Evolutionary conservation across 2,888 invertebrate species (phyloP).

Genomic region (Eurytoma adleriae): DNA sequence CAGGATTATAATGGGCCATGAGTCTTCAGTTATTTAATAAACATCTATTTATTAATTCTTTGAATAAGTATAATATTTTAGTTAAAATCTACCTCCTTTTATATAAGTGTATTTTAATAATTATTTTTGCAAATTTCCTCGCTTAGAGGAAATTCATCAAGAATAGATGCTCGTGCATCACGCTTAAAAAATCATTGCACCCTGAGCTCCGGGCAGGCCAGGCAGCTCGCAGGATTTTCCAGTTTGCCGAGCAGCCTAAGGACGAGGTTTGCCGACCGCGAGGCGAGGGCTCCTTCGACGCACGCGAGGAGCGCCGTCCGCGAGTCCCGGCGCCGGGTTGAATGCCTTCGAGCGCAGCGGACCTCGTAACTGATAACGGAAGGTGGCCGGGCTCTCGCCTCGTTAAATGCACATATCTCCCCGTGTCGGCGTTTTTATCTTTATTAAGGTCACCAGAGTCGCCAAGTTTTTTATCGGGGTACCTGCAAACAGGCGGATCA

Average conservation of each 20-base stretch:
- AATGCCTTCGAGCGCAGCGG: constrained; percentile 72
- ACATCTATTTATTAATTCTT: too few relatives aligned
- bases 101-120: too few relatives aligned
- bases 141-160: too few relatives aligned
- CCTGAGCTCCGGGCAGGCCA: neutral
- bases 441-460: constrained; percentile 26
- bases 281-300: constrained; percentile 38
- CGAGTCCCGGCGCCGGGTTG: constrained; percentile 63
- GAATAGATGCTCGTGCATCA: neutral
- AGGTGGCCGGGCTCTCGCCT: constrained; percentile 49
- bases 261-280: constrained; percentile 45
- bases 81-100: too few relatives aligned
- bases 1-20: too few relatives aligned
- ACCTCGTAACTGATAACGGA: constrained; percentile 72
- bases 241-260: constrained; percentile 62
- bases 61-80: too few relatives aligned
- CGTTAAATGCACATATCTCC: constrained; percentile 33
- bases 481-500: too few relatives aligned
- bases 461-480: too few relatives aligned
- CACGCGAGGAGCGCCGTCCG: neutral
- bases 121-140: too few relatives aligned
- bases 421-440: constrained; percentile 26
- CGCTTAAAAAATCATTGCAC: constrained; percentile 48
- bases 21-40: too few relatives aligned
- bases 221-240: constrained; percentile 58